Percentiles rank a stretch among this genome's conserved stretches.
Evolutionary conservation across 2,888 invertebrate species (phyloP).

Genomic region (Plutella xylostella): DNA sequence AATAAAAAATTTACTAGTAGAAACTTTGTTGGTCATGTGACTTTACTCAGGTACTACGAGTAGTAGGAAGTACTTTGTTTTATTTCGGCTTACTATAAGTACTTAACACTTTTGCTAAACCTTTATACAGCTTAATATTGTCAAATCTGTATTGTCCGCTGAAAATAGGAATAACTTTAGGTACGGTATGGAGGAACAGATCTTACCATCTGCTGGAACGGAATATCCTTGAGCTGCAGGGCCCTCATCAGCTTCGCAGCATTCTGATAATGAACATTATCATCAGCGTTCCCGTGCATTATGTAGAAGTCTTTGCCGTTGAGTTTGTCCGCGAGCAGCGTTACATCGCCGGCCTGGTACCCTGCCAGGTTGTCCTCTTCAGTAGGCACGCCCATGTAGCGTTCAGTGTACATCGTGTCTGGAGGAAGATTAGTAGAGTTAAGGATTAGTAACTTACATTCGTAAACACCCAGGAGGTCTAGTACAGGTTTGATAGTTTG

Average conservation of each 20-base stretch:
- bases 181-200: not conserved
- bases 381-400: constrained; percentile 90
- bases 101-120: too few relatives aligned
- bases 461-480: too few relatives aligned
- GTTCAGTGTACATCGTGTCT: constrained; percentile 96
- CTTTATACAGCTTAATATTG: too few relatives aligned
- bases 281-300: constrained; percentile 92
- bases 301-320: constrained; percentile 79
- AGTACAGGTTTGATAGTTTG: too few relatives aligned
- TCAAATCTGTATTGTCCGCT: too few relatives aligned
- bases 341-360: constrained; percentile 82
- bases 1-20: too few relatives aligned
- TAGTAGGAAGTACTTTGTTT: too few relatives aligned
- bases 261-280: constrained; percentile 91
- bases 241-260: constrained; percentile 82
- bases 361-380: constrained; percentile 77
- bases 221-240: constrained; percentile 78
- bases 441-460: too few relatives aligned
- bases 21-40: too few relatives aligned
- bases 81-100: too few relatives aligned
- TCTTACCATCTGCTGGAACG: constrained; percentile 85
- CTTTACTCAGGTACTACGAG: too few relatives aligned
- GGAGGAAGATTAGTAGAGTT: constrained; percentile 18
- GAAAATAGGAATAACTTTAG: not conserved
- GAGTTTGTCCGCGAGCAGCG: constrained; percentile 74